These are phyloP conservation scores for Ataeniobius toweri DNA, from an alignment of 2,797 vertebrate species.

Conservation along the genomic window DNA sequence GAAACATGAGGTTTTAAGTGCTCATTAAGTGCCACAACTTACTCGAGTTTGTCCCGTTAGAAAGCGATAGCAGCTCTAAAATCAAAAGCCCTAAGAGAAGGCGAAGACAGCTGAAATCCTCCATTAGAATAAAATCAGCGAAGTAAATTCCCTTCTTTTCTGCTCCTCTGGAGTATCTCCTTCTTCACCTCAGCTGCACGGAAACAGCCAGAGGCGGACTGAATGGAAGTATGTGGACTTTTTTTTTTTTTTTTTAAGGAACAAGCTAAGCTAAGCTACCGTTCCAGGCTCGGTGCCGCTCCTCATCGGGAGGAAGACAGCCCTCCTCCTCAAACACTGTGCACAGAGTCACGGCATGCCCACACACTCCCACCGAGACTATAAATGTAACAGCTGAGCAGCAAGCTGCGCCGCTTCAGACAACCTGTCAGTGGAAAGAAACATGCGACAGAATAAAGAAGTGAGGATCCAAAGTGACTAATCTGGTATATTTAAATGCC, in stretches of 20 bases:
- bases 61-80: slow-evolving; percentile 50
- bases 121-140: slow-evolving; percentile 40
- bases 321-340: slow-evolving; percentile 11
- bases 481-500: background rate
- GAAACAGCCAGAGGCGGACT: slow-evolving; percentile 4
- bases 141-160: background rate
- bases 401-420: background rate
- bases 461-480: background rate
- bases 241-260: slow-evolving; percentile 12
- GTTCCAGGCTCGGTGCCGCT: slow-evolving; percentile 1
- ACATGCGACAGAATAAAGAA: background rate
- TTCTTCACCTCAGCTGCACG: slow-evolving; percentile 10
- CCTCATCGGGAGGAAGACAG: slow-evolving; percentile 20
- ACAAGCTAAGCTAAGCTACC: slow-evolving; percentile 54
- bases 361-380: slow-evolving; percentile 22
- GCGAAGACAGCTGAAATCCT: slow-evolving; percentile 34
- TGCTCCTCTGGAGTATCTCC: background rate
- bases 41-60: slow-evolving; percentile 59
- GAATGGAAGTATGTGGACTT: slow-evolving; percentile 17
- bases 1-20: slow-evolving; percentile 3
- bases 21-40: slow-evolving; percentile 44
- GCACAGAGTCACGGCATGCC: slow-evolving; percentile 10
- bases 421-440: background rate
- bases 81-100: slow-evolving; percentile 41
- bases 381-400: slow-evolving; percentile 24